Percentiles rank a stretch among this genome's conserved stretches.
phyloP scores from a whole-genome alignment of 2,888 invertebrate species.

The Mermis nigrescens region DNA sequence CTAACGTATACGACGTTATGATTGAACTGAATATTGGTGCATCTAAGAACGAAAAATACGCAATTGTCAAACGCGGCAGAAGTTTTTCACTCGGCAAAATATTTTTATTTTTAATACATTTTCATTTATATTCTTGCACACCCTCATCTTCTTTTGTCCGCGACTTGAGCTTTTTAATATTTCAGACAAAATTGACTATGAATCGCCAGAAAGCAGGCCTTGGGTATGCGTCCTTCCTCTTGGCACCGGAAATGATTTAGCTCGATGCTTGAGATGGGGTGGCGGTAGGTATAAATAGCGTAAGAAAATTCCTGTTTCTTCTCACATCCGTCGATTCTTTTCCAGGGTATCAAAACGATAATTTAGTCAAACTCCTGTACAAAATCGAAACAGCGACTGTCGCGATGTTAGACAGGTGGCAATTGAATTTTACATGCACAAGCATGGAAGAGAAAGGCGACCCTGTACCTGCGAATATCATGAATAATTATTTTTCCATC shows the following conservation, averaged over 20 bases:
- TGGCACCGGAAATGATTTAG: conserved; percentile 87
- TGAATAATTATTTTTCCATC: conserved; percentile 92
- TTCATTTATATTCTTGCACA: no score
- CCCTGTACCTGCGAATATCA: conserved; percentile 74
- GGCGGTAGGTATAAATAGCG: conserved; percentile 31
- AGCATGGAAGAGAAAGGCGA: conserved; percentile 39
- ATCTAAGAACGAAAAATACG: no score
- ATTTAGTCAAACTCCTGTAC: conserved; percentile 63
- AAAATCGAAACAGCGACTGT: conserved; percentile 64
- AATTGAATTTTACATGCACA: conserved; percentile 58
- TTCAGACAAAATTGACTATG: neutral
- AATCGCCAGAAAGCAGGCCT: conserved; percentile 46
- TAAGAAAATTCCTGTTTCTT: neutral
- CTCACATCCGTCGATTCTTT: neutral
- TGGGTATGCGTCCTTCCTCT: conserved; percentile 82
- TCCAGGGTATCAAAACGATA: conserved; percentile 76
- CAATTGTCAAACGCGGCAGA: no score
- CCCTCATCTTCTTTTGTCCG: no score
- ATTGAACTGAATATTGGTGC: no score
- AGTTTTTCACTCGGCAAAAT: no score
- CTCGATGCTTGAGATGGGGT: conserved; percentile 83
- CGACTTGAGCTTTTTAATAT: no score
- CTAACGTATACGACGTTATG: no score
- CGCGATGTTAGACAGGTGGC: conserved; percentile 85
- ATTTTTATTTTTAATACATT: no score